Conservation (phyloP, 2,797 vertebrate genomes). For the Lutjanus argentimaculatus region DNA sequence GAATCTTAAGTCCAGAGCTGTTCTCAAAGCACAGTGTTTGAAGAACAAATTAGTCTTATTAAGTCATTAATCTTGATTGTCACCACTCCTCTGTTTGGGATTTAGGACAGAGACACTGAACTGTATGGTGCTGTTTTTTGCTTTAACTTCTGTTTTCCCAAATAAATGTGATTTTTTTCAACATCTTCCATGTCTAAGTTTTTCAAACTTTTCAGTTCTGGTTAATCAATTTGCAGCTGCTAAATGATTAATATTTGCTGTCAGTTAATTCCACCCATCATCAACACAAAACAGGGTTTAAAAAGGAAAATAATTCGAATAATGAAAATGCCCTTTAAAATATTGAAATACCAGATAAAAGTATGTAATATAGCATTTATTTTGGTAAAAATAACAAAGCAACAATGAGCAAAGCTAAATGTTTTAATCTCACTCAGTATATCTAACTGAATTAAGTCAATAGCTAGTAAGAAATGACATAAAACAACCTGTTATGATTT, state of each 20-base stretch:
- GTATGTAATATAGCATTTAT: background rate
- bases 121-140: background rate
- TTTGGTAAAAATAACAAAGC: background rate
- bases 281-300: background rate
- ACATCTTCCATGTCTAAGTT: background rate
- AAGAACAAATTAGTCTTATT: slow-evolving; percentile 7
- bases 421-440: background rate
- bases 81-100: slow-evolving; percentile 10
- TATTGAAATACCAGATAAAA: background rate
- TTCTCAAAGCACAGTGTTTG: slow-evolving; percentile 3
- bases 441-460: background rate
- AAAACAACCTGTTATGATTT: background rate
- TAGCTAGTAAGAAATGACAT: background rate
- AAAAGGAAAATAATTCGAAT: background rate
- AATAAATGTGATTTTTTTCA: background rate
- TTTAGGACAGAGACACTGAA: background rate
- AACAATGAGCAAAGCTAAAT: background rate
- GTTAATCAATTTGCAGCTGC: background rate
- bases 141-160: background rate
- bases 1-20: slow-evolving; percentile 6
- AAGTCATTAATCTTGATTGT: slow-evolving; percentile 7
- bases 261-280: background rate
- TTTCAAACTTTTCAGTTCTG: background rate
- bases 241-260: background rate
- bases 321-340: background rate